Evolutionary conservation across 2,113 vertebrate species (phyloP).

Genomic region (Ancistrus triradiatus): DNA sequence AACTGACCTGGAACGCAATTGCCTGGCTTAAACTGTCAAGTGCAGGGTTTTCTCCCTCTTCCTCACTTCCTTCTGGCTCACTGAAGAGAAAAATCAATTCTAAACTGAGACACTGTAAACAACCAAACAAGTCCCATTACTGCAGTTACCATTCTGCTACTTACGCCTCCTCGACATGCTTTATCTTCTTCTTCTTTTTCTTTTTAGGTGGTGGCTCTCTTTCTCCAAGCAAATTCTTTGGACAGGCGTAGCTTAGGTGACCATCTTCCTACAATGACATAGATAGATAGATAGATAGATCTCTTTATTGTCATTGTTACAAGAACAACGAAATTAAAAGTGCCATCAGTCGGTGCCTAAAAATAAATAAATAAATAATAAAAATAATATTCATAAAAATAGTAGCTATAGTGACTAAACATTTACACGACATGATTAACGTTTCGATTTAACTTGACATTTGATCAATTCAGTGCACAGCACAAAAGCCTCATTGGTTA

Average conservation of each 20-base stretch:
- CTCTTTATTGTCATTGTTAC: too few relatives aligned
- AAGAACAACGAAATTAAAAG: too few relatives aligned
- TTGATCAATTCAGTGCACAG: background rate
- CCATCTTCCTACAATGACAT: constrained; percentile 56
- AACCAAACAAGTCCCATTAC: background rate
- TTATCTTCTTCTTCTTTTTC: constrained; percentile 88
- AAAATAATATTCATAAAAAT: too few relatives aligned
- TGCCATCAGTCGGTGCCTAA: too few relatives aligned
- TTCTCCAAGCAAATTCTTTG: constrained; percentile 95
- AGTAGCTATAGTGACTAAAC: too few relatives aligned
- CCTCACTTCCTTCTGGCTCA: constrained; percentile 85
- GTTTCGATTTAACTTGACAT: background rate
- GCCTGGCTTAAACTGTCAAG: constrained; percentile 95
- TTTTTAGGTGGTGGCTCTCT: constrained; percentile 96
- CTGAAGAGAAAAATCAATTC: constrained; percentile 52
- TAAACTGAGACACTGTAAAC: constrained; percentile 2
- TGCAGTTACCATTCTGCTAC: constrained; percentile 34
- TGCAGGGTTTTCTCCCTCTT: constrained; percentile 92
- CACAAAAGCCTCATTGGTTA: too few relatives aligned
- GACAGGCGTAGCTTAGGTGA: constrained; percentile 96
- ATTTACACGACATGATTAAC: background rate
- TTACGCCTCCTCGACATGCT: constrained; percentile 80
- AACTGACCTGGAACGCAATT: constrained; percentile 91
- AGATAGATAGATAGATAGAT: too few relatives aligned
- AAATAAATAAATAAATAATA: too few relatives aligned